Evolutionary conservation across 2,888 invertebrate genomes (phyloP), one percentile per base, ranked within the genome.

Genomic region (Beris morrisii): DNA sequence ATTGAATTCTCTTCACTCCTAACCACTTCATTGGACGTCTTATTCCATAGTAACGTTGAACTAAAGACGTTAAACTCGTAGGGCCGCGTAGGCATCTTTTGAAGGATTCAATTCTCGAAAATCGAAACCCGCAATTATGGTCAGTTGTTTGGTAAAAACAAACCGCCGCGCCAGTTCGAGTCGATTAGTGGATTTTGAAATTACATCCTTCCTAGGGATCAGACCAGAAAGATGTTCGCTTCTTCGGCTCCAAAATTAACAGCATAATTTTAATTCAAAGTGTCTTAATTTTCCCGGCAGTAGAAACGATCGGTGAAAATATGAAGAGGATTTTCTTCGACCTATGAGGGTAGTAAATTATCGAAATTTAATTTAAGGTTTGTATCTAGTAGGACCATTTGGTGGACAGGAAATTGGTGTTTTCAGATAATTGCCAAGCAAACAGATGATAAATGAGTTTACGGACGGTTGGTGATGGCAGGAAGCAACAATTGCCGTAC

Each of bases 331-430:
- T 61, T 28, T 61, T 32, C 32, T 50, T 12, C 22, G 22, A 22
- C 22, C 13, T 61, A 52, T 52, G n/a, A 38, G 38, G 22, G 43
- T 31, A 48, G 50, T 22, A 50, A 61, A 50, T 61, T 61, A 9
- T n/a, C 50, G 61, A 52, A 61, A 61, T 61, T 61, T 61, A 61
- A 61, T 61, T 61, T 50, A 61, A 61, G 61, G 61, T 46, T 61
- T 50, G 32, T 5, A 38, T n/a, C 7, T 48, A 13, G 31, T 59
- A 50, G 15, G 48, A n/a, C 48, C 31, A 59, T 48, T 32, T 32
- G 48, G 50, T 59, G 28, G 61, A 52, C 61, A 61, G 61, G 61
- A 61, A 61, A 61, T 61, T 61, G 61, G 43, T 61, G 61, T 61
- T 61, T 61, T 50, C 52, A 28, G 61, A 50, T 61, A 61, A 50